Base-by-base conservation (phyloP, 1,140 invertebrate genomes). In the Ostrea edulis region DNA sequence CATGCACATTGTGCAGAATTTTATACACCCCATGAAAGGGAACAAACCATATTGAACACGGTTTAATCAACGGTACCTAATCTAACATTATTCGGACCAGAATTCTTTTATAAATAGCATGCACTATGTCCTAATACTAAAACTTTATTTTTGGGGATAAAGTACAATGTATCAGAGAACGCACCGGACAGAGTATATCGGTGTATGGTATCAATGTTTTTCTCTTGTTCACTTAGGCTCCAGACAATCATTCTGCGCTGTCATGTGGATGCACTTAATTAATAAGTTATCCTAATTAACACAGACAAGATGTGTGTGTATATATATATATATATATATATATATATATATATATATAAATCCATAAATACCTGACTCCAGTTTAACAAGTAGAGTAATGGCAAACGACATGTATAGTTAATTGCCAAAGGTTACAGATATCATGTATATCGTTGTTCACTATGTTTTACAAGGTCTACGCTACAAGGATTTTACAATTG, bases 261-360 rank as follows among this genome's bases (percentile, higher is more conserved):
- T 77, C 68, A 77, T 77, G 8, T 9, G 9, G 11, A 25, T 77
- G 68, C 68, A 77, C 25, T 77, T 77, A 77, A 77, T 77, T 77
- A 29, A 77, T 77, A 77, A 77, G 68, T 77, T 77, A 77, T 77
- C 68, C 68, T 77, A 77, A 77, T 77, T 22, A 35, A 77, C 68
- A n/a, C n/a, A n/a, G n/a, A n/a, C 68, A 29, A 14, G n/a, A n/a
- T n/a, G n/a, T n/a, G n/a, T 11, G 68, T 77, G 7, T 5, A 3
- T 14, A 8, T 77, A 77, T 25, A 29, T 4, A 35, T 44, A 35
- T 22, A 35, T 77, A 29, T 77, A 29, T 77, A 29, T 35, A 77
- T 29, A n/a, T n/a, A n/a, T n/a, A n/a, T 11, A 25, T 77, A 5
- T 5, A 3, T 14, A 8, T 77, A 77, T 25, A 29, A 12, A 35